Base-by-base conservation (phyloP, 2,797 vertebrate species). In the Dicrostonyx torquatus region DNA sequence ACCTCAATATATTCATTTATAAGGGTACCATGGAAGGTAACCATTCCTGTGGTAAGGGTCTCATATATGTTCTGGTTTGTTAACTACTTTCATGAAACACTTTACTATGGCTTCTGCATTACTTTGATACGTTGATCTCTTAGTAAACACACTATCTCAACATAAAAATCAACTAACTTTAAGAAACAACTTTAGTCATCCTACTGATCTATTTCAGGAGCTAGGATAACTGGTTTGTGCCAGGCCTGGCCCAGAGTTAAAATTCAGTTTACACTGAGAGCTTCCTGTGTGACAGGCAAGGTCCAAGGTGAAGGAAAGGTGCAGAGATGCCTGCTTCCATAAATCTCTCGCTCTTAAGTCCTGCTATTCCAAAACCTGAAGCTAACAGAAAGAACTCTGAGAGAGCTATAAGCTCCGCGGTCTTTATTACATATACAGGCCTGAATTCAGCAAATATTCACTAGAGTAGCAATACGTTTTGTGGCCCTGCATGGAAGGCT, bases 101-200 rank as follows among this genome's bases (percentile, higher is more conserved):
- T 79, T 79, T 29, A 55, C 22, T 82, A 6, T 17, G 45, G 31
- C 60, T 80, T 90, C 18, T 58, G 64, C 31, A 75, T 58, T 90
- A 66, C 62, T 62, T n/a, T 64, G 37, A 66, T 34, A 48, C 17
- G 34, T 20, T 34, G n/a, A 58, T 66, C 13, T 83, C 22, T 45
- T n/a, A 95, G 76, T 76, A 43, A 92, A 90, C 6, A 37, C 13
- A 72, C 85, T 66, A 84, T n/a, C 55, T 90, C 45, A 85, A 80
- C n/a, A 94, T 80, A 92, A 40, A 62, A 77, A 84, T 45, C 31
- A 77, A 75, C 20, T 90, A 31, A 75, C 18, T 31, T 4, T 77
- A 48, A 45, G 50, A 50, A 85, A 83, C 29, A 53, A 78, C n/a
- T 12, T 12, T 20, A 89, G 40, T 11, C 18, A 76, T 48, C 20